phyloP scores from a whole-genome alignment of 1,140 invertebrate genomes.

The Cotesia vestalis region DNA sequence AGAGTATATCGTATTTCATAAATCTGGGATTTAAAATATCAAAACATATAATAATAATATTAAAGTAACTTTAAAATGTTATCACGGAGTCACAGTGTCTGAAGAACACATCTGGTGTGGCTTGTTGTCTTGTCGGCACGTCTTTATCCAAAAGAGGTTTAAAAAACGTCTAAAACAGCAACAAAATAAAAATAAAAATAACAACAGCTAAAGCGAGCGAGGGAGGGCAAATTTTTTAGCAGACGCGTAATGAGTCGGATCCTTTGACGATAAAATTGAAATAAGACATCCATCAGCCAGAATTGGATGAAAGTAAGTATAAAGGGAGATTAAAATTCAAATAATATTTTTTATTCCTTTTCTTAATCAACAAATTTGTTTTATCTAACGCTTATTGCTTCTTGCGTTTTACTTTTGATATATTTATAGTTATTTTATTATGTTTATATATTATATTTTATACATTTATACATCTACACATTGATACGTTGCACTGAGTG shows the following conservation, averaged over 20 bases:
- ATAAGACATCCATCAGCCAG: slow-evolving; percentile 40
- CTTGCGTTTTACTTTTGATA: too few relatives aligned
- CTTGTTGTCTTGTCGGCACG: slow-evolving; percentile 19
- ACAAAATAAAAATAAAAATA: neutral
- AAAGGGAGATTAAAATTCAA: slow-evolving; percentile 5
- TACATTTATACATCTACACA: too few relatives aligned
- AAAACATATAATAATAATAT: too few relatives aligned
- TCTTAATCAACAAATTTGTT: too few relatives aligned
- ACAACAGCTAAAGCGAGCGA: neutral
- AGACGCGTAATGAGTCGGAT: slow-evolving; percentile 24
- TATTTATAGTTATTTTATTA: too few relatives aligned
- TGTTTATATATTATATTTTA: too few relatives aligned
- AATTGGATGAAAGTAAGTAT: slow-evolving; percentile 17
- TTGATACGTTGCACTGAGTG: too few relatives aligned
- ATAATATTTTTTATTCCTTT: slow-evolving; percentile 22
- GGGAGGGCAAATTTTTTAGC: neutral
- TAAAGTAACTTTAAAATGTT: neutral
- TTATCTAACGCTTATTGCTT: too few relatives aligned
- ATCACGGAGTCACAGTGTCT: neutral
- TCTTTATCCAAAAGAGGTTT: slow-evolving; percentile 13
- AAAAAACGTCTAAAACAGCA: neutral
- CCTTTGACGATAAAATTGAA: slow-evolving; percentile 25
- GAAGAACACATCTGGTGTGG: slow-evolving; percentile 15
- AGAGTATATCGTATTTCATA: too few relatives aligned
- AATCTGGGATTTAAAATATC: too few relatives aligned